Percentiles rank a stretch among this genome's conserved stretches.
Evolutionary conservation across 2,797 vertebrate genomes (phyloP).

Genomic region (Podargus strigoides): DNA sequence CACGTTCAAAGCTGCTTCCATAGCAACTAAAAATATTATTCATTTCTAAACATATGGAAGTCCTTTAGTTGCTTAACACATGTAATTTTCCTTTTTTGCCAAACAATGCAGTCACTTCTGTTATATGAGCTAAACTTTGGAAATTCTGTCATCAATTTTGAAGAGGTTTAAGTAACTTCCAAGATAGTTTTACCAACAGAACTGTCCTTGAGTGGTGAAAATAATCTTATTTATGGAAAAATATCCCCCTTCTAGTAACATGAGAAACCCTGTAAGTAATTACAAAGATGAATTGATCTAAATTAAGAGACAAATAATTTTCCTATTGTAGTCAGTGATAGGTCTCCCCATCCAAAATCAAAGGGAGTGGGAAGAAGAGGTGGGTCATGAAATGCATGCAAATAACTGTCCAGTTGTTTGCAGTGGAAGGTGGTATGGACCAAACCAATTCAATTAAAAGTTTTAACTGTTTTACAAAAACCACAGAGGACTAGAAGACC

Average conservation of each 20-base stretch:
- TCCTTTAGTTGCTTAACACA: neutral
- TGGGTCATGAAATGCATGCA: neutral
- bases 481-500: neutral
- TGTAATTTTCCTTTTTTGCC: neutral
- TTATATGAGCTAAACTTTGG: neutral
- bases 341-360: neutral
- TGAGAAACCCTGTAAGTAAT: neutral
- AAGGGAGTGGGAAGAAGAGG: neutral
- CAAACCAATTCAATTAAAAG: neutral
- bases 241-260: neutral
- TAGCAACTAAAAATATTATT: conserved; percentile 48
- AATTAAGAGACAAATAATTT: neutral
- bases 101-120: neutral
- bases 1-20: conserved; percentile 28
- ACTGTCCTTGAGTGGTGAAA: neutral
- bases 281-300: neutral
- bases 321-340: neutral
- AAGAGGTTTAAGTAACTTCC: neutral
- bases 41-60: conserved; percentile 30
- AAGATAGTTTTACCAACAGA: neutral
- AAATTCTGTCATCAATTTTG: neutral
- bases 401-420: neutral
- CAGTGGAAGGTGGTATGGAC: neutral
- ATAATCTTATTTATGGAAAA: neutral
- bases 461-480: neutral